Base-by-base conservation (phyloP, 1,140 invertebrate species). In the Mactra quadrangularis region DNA sequence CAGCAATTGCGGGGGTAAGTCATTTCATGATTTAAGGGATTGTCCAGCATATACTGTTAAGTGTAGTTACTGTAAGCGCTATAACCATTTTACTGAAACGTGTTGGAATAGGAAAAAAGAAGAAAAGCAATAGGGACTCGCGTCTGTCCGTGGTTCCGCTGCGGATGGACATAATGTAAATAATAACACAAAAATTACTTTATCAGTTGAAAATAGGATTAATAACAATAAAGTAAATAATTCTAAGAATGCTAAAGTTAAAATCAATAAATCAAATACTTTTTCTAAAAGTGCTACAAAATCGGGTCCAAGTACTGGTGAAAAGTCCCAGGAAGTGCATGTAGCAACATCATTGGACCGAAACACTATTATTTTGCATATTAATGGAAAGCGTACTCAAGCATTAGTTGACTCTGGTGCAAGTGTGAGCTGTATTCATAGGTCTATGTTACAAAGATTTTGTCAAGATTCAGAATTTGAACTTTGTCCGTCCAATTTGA, bases 381-480 rank as follows among this genome's bases (percentile, higher is more conserved):
- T 83, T 3, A 50, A 62, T 53, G 71, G 55, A 22, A 53, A 52
- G 27, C 59, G 41, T 27, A 27, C 70, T n/a, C 53, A 62, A 47
- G 57, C 68, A 17, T 45, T 83, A 38, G 53, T 86, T 3, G 81
- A 86, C 33, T 70, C 75, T 33, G 85, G 82, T 25, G 85, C 82
- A 38, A 59, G 38, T 38, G 64, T 86, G 6, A 55, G 68, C 75
- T 45, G n/a, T 59, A n/a, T 68, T 45, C 29, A 52, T 78, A 17
- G 25, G 19, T 25, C 47, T 29, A 25, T 17, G 13, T 72, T 72
- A 53, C 7, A 53, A 53, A 72, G 55, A 55, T 35, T 38, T 4
- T 15, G 4, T 3, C 15, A 3, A 7, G n/a, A 62, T 11, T 19
- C 15, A 13, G 19, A 35, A 19, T 11, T 35, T n/a, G 35, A 29